Conservation (phyloP, 2,888 invertebrate species). For the Pemphredon lugubris region DNA sequence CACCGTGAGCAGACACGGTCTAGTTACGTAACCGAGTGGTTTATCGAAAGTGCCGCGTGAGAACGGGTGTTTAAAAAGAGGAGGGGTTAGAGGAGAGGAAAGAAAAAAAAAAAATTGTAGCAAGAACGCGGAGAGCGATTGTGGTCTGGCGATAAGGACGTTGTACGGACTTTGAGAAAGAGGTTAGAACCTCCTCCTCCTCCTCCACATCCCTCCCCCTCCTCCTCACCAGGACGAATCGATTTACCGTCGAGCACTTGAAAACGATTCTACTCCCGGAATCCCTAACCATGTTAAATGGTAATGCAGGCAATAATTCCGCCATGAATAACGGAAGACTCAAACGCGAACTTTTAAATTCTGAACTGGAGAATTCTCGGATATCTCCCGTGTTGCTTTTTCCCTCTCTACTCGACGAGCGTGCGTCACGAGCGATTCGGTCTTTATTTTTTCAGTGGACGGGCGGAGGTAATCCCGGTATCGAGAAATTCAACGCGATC, state of each 20-base stretch:
- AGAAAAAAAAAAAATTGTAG: slow-evolving; percentile 1
- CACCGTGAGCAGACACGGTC: slow-evolving; percentile 19
- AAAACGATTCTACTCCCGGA: slow-evolving; percentile 56
- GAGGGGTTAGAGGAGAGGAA: neutral
- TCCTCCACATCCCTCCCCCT: no score
- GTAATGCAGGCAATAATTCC: slow-evolving; percentile 60
- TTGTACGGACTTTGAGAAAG: slow-evolving; percentile 39
- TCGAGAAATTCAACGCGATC: no score
- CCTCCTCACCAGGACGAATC: slow-evolving; percentile 46
- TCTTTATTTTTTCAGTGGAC: no score
- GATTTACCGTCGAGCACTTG: slow-evolving; percentile 53
- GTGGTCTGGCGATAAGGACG: slow-evolving; percentile 50
- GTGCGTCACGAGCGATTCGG: slow-evolving; percentile 21
- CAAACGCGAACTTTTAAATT: slow-evolving; percentile 55
- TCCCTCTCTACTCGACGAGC: neutral
- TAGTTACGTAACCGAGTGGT: slow-evolving; percentile 29
- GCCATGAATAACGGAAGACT: slow-evolving; percentile 53
- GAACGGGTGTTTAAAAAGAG: slow-evolving; percentile 1
- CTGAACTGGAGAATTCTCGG: slow-evolving; percentile 36
- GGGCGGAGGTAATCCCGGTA: no score
- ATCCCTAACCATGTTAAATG: slow-evolving; percentile 63
- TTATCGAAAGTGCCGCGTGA: slow-evolving; percentile 35
- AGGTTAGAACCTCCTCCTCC: no score
- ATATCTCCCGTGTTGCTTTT: slow-evolving; percentile 10
- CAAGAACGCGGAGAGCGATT: slow-evolving; percentile 40